Conservation (phyloP, 1,140 invertebrate species). For the Yoshiicerus persimilis region DNA sequence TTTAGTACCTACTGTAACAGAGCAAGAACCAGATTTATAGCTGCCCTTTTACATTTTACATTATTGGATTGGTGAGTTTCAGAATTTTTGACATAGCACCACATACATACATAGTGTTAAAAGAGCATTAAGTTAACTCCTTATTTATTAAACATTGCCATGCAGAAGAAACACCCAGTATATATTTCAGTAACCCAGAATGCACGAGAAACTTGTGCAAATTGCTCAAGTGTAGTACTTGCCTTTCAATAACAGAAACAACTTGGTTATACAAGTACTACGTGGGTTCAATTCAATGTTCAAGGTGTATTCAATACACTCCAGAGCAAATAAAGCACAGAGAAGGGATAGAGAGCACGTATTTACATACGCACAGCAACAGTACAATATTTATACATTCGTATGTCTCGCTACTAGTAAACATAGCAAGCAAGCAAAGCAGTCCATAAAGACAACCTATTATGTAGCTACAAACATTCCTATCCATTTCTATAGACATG, state of each 20-base stretch:
- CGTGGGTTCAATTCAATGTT: not conserved
- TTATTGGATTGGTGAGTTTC: not conserved
- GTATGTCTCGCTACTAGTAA: not conserved
- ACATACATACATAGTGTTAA: not conserved
- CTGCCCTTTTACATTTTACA: not conserved
- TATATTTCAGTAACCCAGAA: not conserved
- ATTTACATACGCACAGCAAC: not conserved
- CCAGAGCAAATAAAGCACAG: not conserved
- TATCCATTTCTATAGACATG: not conserved
- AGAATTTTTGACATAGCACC: not conserved
- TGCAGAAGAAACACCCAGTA: not conserved
- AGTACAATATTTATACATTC: not conserved
- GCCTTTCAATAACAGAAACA: not conserved
- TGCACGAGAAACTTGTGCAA: not conserved
- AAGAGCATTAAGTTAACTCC: not conserved
- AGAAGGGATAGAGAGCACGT: not conserved
- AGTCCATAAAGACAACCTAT: too few relatives aligned
- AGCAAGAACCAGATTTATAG: not conserved
- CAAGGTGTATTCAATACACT: not conserved
- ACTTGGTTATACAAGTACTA: not conserved
- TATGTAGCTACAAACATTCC: not conserved
- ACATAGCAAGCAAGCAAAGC: too few relatives aligned
- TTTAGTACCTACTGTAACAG: not conserved
- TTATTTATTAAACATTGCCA: constrained; percentile 18
- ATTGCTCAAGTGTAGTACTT: not conserved